Percentiles rank a stretch among this genome's conserved stretches.
These are phyloP conservation scores for Euphonia xanthogaster DNA, from an alignment of 2,797 vertebrate genomes.

Conservation along the genomic window DNA sequence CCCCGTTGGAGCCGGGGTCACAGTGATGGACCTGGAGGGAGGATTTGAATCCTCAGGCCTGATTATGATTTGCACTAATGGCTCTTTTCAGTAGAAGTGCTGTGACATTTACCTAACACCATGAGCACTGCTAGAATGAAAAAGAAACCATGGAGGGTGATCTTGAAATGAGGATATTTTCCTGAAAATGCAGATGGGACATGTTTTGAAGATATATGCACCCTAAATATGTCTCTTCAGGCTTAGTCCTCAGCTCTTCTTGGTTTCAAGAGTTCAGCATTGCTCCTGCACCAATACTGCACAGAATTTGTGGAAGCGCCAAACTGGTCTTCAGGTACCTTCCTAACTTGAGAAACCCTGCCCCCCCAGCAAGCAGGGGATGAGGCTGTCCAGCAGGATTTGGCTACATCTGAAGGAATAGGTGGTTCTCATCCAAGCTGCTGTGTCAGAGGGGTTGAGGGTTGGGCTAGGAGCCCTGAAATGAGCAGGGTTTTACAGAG, in stretches of 20 bases:
- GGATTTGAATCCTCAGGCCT: neutral
- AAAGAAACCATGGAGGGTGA: neutral
- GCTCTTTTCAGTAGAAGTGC: neutral
- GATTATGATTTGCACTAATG: constrained; percentile 1
- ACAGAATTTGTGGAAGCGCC: neutral
- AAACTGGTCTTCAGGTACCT: neutral
- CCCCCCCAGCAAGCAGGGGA: neutral
- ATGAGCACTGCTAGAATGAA: neutral
- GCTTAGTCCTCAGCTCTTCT: neutral
- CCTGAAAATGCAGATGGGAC: neutral
- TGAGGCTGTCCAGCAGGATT: neutral
- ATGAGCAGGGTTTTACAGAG: neutral
- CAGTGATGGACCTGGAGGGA: neutral
- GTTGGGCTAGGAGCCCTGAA: neutral
- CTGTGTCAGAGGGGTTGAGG: neutral
- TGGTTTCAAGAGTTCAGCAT: neutral
- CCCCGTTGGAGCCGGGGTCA: neutral
- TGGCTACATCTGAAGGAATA: neutral
- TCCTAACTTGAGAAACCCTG: neutral
- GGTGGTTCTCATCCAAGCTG: neutral
- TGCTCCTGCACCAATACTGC: neutral
- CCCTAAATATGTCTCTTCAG: neutral
- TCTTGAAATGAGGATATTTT: neutral
- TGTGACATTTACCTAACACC: neutral
- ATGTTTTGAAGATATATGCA: neutral